Percentiles rank a stretch among this genome's conserved stretches.
These are phyloP conservation scores for Colinus virginianus DNA, from an alignment of 2,113 vertebrate genomes.

Conservation along the genomic window DNA sequence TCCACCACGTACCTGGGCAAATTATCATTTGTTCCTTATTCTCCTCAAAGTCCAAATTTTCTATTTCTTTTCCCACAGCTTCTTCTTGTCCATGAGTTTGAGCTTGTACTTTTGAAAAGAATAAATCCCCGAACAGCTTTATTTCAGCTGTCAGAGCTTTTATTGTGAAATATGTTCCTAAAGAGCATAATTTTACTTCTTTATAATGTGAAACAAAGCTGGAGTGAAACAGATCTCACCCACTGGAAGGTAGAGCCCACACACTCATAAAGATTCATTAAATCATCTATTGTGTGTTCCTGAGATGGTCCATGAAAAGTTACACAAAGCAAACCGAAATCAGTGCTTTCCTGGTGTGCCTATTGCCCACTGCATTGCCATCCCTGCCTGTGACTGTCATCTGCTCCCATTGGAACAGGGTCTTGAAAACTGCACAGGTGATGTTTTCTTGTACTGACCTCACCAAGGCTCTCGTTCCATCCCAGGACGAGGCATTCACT, in stretches of 20 bases:
- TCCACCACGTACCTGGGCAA: too few relatives aligned
- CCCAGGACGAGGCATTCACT: neutral
- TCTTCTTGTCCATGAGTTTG: slow-evolving; percentile 13
- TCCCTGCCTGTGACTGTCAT: neutral
- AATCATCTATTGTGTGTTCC: slow-evolving; percentile 1
- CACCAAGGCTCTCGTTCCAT: neutral
- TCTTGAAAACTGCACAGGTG: neutral
- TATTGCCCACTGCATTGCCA: neutral
- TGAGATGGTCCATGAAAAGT: neutral
- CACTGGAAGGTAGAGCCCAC: slow-evolving; percentile 64
- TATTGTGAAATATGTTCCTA: slow-evolving; percentile 45
- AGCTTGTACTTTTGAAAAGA: slow-evolving; percentile 46
- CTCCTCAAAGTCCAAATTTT: neutral
- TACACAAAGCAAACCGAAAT: neutral
- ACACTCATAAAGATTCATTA: slow-evolving; percentile 47
- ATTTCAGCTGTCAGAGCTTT: slow-evolving; percentile 61
- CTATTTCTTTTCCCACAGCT: neutral
- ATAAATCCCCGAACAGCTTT: neutral
- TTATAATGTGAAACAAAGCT: slow-evolving; percentile 47
- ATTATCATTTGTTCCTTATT: neutral
- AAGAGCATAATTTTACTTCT: slow-evolving; percentile 28
- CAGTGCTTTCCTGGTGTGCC: neutral
- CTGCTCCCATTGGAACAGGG: neutral
- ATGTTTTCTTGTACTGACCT: neutral
- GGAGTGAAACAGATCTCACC: slow-evolving; percentile 61